These are phyloP conservation scores for Tauraco erythrolophus DNA, from an alignment of 2,113 vertebrate genomes.

Conservation along the genomic window DNA sequence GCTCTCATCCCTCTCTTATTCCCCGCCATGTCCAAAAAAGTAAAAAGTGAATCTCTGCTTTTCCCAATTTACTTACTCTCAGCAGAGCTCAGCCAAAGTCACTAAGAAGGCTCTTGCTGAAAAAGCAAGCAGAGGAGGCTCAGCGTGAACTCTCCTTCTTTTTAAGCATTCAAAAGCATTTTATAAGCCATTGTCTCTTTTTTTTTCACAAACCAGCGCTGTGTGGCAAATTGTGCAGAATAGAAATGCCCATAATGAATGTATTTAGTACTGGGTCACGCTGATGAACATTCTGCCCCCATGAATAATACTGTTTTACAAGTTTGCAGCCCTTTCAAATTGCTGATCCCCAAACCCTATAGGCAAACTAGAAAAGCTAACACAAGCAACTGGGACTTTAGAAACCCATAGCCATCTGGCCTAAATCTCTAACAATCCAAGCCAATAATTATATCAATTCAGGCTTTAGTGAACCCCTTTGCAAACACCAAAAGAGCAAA, in stretches of 20 bases:
- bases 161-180: constrained; percentile 78
- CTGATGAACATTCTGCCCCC: constrained; percentile 86
- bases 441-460: constrained; percentile 87
- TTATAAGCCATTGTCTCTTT: constrained; percentile 82
- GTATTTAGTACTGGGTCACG: constrained; percentile 89
- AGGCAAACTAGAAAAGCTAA: constrained; percentile 81
- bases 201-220: constrained; percentile 78
- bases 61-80: constrained; percentile 58
- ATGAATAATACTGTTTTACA: constrained; percentile 89
- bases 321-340: constrained; percentile 82
- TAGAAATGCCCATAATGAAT: constrained; percentile 90
- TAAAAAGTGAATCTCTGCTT: constrained; percentile 57
- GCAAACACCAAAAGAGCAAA: constrained; percentile 80
- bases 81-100: constrained; percentile 70
- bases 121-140: constrained; percentile 71
- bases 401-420: constrained; percentile 88
- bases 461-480: constrained; percentile 74
- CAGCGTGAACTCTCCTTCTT: constrained; percentile 69
- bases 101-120: constrained; percentile 60
- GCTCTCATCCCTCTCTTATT: neutral
- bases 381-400: constrained; percentile 82
- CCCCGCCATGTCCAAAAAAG: constrained; percentile 9
- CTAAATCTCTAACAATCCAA: constrained; percentile 81
- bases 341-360: constrained; percentile 80
- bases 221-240: constrained; percentile 90